Evolutionary conservation across 2,888 invertebrate genomes (phyloP).

Genomic region (Aspidapion aeneum): DNA sequence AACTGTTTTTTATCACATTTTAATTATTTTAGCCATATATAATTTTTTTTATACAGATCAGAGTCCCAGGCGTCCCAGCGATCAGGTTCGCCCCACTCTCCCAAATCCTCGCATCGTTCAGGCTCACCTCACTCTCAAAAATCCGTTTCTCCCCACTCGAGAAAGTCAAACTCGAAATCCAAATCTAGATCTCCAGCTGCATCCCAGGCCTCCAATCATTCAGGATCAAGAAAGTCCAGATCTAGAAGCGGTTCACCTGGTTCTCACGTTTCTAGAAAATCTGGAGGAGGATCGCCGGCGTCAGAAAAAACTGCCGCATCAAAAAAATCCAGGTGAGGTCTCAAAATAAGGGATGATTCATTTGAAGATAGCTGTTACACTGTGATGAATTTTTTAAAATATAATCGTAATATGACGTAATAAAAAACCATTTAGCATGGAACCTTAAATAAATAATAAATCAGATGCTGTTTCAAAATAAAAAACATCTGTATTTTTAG

Average conservation of each 20-base stretch:
- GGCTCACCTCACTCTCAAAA: conserved; percentile 6
- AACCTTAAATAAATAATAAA: too few species aligned
- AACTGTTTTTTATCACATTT: too few species aligned
- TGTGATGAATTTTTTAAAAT: too few species aligned
- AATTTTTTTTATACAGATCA: too few species aligned
- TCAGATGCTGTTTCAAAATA: too few species aligned
- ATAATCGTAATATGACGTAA: too few species aligned
- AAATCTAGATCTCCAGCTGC: conserved; percentile 15
- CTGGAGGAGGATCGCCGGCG: conserved; percentile 28
- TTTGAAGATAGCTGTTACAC: too few species aligned
- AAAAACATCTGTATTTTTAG: too few species aligned
- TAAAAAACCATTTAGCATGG: too few species aligned
- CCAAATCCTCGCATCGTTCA: conserved; percentile 2
- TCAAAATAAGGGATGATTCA: too few species aligned
- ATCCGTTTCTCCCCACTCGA: background rate
- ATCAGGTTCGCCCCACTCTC: conserved; percentile 18
- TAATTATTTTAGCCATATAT: too few species aligned
- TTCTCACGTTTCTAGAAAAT: background rate
- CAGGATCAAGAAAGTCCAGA: conserved; percentile 33
- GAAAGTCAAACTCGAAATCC: conserved; percentile 29
- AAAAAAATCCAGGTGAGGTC: background rate
- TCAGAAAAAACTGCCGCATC: background rate
- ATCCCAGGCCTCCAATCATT: background rate
- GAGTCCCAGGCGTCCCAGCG: conserved; percentile 13
- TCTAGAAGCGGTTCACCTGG: conserved; percentile 41